A percentile compares a stretch with the other conserved stretches of the same genome.
phyloP scores from a whole-genome alignment of 2,797 vertebrate genomes.

The Chelonia mydas region DNA sequence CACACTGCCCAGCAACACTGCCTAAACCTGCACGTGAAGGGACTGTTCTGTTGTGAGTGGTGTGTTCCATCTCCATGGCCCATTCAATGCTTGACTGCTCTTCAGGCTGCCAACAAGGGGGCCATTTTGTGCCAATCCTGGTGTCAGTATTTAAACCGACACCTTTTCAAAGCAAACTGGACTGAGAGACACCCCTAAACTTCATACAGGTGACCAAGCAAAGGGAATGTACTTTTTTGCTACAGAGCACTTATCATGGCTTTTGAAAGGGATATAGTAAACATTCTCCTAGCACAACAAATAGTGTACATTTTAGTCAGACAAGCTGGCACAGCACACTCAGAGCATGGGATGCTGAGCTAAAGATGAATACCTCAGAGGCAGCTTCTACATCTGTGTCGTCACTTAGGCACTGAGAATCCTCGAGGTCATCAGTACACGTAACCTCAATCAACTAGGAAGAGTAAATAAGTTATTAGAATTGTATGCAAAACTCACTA shows the following conservation, averaged over 20 bases:
- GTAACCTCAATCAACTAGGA: slow-evolving; percentile 74
- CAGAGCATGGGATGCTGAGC: neutral
- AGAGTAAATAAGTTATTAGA: neutral
- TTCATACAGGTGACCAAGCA: neutral
- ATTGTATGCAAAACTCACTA: neutral
- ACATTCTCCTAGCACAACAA: neutral
- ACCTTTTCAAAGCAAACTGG: neutral
- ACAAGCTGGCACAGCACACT: neutral
- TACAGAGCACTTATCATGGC: neutral
- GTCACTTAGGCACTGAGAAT: slow-evolving; percentile 91
- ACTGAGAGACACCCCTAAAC: neutral
- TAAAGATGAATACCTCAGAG: slow-evolving; percentile 84
- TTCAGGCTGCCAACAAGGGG: neutral
- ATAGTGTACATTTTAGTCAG: neutral
- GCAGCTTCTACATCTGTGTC: slow-evolving; percentile 93
- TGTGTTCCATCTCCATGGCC: neutral
- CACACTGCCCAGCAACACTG: neutral
- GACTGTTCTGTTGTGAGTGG: neutral
- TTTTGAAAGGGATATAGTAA: neutral
- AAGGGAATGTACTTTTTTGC: neutral
- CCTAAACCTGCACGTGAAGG: neutral
- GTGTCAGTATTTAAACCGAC: neutral
- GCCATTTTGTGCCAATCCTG: neutral
- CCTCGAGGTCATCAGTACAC: slow-evolving; percentile 86
- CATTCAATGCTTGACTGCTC: neutral